Evolutionary conservation across 30 jellyfish, hydroid and myxozoan species (phyloP), one percentile per base, ranked within the genome.

Genomic region (Aurelia aurita): DNA sequence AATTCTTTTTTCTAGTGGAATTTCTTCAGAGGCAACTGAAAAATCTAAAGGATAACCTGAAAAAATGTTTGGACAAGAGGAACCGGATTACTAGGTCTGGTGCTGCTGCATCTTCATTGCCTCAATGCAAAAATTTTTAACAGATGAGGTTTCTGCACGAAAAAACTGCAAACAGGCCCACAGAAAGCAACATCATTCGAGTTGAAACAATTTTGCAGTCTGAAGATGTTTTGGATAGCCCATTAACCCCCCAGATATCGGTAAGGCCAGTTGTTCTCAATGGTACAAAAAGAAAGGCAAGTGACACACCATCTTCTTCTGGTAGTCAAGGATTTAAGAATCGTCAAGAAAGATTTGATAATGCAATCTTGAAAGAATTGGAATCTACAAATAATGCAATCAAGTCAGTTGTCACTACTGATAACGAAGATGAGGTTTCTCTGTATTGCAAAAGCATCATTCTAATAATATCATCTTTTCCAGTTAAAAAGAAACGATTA

Each of bases 361-460:
- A 67, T 65, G 84, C 83, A 63, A 63, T 80, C 61, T 29, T 68
- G 82, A 80, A 80, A 67, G 84, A 80, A 80, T 34, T 64, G 60
- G 74, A 47, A 63, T 43, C 75, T 34, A 80, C 91, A 53, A 67
- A 80, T 61, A 57, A 80, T 65, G 82, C 75, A 67, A 63, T 80
- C 62, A 63, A 65, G 66, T 49, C 83, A 80, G 72, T 53, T 63
- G 84, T 67, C 84, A 68, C 75, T 54, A 53, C 60, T 63, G 85
- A 80, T 44, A 80, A 49, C 28, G 84, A 80, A 74, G 84, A 80
- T 49, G 91, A 80, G 63, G 90, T 79, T 79, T 34, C 64, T 29
- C 77, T 75, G 64, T 75, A 29, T 80, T 80, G 91, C 75, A 65
- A 80, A 80, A 80, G 85, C 75, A 18, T 80, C 74, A 67, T 63